Base-by-base conservation (phyloP, 1,140 invertebrate genomes). In the Agrypnia vestita region DNA sequence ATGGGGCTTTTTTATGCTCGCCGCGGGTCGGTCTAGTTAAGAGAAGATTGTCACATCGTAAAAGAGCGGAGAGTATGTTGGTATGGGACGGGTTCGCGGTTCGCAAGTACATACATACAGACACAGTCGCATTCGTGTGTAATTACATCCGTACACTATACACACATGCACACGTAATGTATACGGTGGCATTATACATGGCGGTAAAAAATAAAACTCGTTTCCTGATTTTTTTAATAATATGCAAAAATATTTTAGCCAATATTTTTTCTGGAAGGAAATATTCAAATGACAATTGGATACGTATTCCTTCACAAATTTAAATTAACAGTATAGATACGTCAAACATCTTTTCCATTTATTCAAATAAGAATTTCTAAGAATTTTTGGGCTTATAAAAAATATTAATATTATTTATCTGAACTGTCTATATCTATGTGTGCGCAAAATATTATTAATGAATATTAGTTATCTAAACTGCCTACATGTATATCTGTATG, bases 31-130 rank as follows among this genome's bases (percentile, higher is more conserved):
- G 64, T 56, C 67, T 79, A 67, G 62, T 76, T 82, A 76, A 82
- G 43, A 76, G 75, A 67, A 79, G 81, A 82, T 82, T 82, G 78
- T 82, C 81, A 78, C 78, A 21, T 79, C 78, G 81, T 80, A 56
- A 82, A 72, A 80, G 73, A 53, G n/a, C 64, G 15, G n/a, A 49
- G 64, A 69, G 17, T 49, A 21, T 47, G 64, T 35, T 35, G 1
- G 25, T 47, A 69, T n/a, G 61, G 25, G n/a, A 43, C 25, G 19
- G 19, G 25, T 35, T 19, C 0, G 12, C 25, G 25, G 25, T 1
- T 35, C 1, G 25, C 6, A 3, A 35, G 25, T 35, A 3, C 25
- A 35, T 35, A 35, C 25, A 35, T 6, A 35, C 25, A 35, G 6
- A 35, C 25, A 35, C 6, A 35, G 1, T 3, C 6, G 6, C 1